Percentiles rank a stretch among this genome's conserved stretches.
These are phyloP conservation scores for Heliangelus exortis DNA, from an alignment of 2,797 vertebrate species.

Conservation along the genomic window DNA sequence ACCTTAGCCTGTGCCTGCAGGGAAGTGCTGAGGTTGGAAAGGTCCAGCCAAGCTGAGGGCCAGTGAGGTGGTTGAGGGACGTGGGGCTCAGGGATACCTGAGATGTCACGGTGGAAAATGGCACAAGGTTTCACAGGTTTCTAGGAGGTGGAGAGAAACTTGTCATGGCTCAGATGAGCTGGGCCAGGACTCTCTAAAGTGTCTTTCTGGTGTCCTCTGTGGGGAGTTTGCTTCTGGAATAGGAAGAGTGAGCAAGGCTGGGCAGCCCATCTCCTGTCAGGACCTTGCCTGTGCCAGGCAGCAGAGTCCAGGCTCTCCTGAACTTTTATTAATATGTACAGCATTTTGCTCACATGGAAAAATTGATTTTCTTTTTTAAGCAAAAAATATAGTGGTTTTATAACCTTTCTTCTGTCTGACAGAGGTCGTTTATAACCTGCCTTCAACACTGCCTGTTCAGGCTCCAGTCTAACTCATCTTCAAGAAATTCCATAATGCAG, in stretches of 20 bases:
- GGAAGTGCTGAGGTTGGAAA: background rate
- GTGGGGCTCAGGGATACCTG: rapidly evolving
- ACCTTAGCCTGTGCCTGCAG: rapidly evolving
- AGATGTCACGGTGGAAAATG: rapidly evolving
- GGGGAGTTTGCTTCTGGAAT: background rate
- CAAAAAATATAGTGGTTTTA: constrained; percentile 62
- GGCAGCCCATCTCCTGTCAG: background rate
- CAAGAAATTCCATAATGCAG: constrained; percentile 66
- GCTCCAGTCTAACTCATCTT: constrained; percentile 58
- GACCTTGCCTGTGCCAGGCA: background rate
- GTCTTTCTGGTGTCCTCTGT: background rate
- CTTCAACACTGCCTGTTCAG: constrained; percentile 40
- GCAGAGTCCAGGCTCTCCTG: background rate
- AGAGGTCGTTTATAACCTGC: constrained; percentile 75
- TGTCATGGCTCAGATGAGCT: background rate
- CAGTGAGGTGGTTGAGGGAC: background rate
- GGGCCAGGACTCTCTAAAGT: background rate
- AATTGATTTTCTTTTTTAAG: constrained; percentile 78
- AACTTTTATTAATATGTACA: constrained; percentile 65
- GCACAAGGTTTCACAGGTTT: background rate
- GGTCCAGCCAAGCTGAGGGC: background rate
- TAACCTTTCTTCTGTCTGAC: constrained; percentile 74
- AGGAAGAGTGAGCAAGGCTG: background rate
- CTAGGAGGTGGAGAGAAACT: background rate
- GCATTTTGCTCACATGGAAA: constrained; percentile 56